phyloP scores from a whole-genome alignment of 2,797 vertebrate genomes.

The Lindbergichthys nudifrons region DNA sequence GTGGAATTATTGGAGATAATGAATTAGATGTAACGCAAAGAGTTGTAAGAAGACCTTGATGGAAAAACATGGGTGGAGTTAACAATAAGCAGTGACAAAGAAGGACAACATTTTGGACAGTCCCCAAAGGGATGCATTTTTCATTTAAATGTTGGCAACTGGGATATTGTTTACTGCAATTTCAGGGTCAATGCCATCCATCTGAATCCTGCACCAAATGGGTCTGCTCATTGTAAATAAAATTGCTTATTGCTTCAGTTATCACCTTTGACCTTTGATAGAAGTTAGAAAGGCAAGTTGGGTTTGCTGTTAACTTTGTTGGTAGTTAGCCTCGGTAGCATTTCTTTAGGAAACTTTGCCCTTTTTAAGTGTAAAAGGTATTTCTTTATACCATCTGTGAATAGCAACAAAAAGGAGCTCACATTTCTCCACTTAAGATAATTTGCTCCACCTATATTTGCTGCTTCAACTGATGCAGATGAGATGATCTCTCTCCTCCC shows the following conservation, averaged over 20 bases:
- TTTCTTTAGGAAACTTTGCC: constrained; percentile 22
- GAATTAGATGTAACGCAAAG: neutral
- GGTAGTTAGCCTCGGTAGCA: neutral
- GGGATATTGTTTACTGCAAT: constrained; percentile 37
- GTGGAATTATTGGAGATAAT: constrained; percentile 1
- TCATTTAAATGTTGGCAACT: constrained; percentile 16
- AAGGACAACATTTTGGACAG: neutral
- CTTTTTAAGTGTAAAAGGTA: constrained; percentile 17
- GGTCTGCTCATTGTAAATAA: constrained; percentile 51
- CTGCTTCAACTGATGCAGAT: constrained; percentile 58
- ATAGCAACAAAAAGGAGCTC: constrained; percentile 55
- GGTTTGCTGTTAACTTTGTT: constrained; percentile 19
- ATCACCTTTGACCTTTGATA: constrained; percentile 40
- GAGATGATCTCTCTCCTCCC: constrained; percentile 43
- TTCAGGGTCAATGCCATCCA: constrained; percentile 39
- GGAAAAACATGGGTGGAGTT: neutral
- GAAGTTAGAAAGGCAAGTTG: constrained; percentile 6
- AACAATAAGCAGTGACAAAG: constrained; percentile 7
- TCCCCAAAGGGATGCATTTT: constrained; percentile 15
- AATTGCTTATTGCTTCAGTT: constrained; percentile 40
- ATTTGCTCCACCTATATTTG: constrained; percentile 75
- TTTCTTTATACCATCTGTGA: constrained; percentile 60
- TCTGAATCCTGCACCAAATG: constrained; percentile 42
- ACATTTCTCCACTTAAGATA: constrained; percentile 64
- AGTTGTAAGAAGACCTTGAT: neutral